Conservation (phyloP, 2,888 invertebrate species). For the Priocnemis perturbator region DNA sequence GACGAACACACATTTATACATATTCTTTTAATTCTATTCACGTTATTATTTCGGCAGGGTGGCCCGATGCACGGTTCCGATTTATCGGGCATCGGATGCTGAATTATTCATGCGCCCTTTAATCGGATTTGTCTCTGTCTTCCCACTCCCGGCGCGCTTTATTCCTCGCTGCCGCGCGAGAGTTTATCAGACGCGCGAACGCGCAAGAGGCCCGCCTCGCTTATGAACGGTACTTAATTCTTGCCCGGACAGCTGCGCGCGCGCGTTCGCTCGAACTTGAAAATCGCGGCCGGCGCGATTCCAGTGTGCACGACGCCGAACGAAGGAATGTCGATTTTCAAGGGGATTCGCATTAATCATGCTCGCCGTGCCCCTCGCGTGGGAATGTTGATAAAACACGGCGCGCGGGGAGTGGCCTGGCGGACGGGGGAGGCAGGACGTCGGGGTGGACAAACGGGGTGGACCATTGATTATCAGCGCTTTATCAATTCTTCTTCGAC, state of each 20-base stretch:
- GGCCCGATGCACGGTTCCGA: too few relatives aligned
- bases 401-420: not conserved
- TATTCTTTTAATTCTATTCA: too few relatives aligned
- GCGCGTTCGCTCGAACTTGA: slow-evolving; percentile 21
- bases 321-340: slow-evolving; percentile 36
- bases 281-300: slow-evolving; percentile 13
- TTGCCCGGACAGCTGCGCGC: slow-evolving; percentile 1
- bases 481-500: not conserved
- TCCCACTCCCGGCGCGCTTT: too few relatives aligned
- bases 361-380: slow-evolving; percentile 26
- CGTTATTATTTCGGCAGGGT: too few relatives aligned
- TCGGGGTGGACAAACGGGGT: not conserved
- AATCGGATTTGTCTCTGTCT: too few relatives aligned
- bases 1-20: too few relatives aligned
- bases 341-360: slow-evolving; percentile 49
- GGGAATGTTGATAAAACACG: slow-evolving; percentile 48
- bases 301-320: slow-evolving; percentile 14
- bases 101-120: too few relatives aligned
- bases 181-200: too few relatives aligned
- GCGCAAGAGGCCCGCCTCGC: too few relatives aligned
- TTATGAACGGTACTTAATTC: slow-evolving; percentile 17
- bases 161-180: too few relatives aligned
- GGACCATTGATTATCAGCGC: not conserved
- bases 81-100: too few relatives aligned
- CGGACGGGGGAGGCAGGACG: not conserved